phyloP scores from a whole-genome alignment of 2,797 vertebrate genomes.

The Hafferia zeledoni region DNA sequence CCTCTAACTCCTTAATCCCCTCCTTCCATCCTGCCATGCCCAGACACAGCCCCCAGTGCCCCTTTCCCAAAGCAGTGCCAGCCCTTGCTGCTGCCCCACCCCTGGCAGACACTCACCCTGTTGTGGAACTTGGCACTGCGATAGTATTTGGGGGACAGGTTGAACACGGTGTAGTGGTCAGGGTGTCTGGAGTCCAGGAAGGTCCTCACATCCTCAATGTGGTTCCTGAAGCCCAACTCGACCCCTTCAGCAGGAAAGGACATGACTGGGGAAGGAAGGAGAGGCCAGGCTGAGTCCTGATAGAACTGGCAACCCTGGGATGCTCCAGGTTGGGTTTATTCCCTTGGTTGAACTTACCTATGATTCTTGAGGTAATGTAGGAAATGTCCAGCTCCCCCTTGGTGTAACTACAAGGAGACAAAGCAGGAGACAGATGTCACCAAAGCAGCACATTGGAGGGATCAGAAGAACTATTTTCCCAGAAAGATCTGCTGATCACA shows the following conservation, averaged over 20 bases:
- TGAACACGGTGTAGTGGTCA: conserved; percentile 99
- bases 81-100: too few species aligned
- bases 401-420: conserved; percentile 85
- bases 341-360: conserved; percentile 81
- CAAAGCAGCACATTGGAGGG: neutral
- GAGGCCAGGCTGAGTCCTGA: neutral
- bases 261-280: conserved; percentile 84
- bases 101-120: conserved; percentile 78
- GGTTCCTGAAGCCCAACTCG: conserved; percentile 96
- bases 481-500: neutral
- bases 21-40: accelerated
- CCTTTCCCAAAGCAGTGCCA: neutral
- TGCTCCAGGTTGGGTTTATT: accelerated
- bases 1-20: neutral
- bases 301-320: neutral
- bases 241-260: conserved; percentile 94
- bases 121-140: conserved; percentile 98
- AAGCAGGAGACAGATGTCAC: neutral
- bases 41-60: neutral
- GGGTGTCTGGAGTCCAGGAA: conserved; percentile 96
- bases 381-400: conserved; percentile 98
- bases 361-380: conserved; percentile 97
- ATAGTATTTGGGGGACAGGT: conserved; percentile 95
- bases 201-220: conserved; percentile 95
- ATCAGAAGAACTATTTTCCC: neutral